phyloP scores from a whole-genome alignment of 2,797 vertebrate species.

The Garrulus glandarius region DNA sequence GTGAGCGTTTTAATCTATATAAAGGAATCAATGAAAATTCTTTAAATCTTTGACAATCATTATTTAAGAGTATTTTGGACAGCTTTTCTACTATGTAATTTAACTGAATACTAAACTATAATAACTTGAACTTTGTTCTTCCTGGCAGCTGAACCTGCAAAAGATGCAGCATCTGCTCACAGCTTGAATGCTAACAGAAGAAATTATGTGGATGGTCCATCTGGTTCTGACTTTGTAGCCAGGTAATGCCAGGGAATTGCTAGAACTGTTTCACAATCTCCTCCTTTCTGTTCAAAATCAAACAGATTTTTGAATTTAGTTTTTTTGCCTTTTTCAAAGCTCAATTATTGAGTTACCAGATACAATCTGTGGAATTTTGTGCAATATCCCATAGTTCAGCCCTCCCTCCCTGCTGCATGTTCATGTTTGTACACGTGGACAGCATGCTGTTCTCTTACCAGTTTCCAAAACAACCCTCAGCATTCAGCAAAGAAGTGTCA shows the following conservation, averaged over 20 bases:
- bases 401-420: neutral
- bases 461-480: neutral
- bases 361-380: neutral
- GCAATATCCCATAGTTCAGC: neutral
- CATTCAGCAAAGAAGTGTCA: neutral
- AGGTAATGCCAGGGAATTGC: slow-evolving; percentile 75
- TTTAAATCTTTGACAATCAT: neutral
- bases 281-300: neutral
- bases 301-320: neutral
- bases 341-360: neutral
- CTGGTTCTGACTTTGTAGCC: slow-evolving; percentile 80
- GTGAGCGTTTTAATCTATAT: neutral
- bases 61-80: neutral
- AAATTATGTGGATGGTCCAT: slow-evolving; percentile 82
- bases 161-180: slow-evolving; percentile 77
- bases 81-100: neutral
- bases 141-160: slow-evolving; percentile 75
- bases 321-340: neutral
- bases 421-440: neutral
- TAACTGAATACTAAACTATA: neutral
- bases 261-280: neutral
- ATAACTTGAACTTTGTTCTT: slow-evolving; percentile 23
- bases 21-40: neutral
- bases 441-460: neutral
- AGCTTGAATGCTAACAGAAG: slow-evolving; percentile 85